A percentile compares a stretch with the other conserved stretches of the same genome.
phyloP scores from a whole-genome alignment of 2,888 invertebrate species.

The Sarcophaga subvicina region DNA sequence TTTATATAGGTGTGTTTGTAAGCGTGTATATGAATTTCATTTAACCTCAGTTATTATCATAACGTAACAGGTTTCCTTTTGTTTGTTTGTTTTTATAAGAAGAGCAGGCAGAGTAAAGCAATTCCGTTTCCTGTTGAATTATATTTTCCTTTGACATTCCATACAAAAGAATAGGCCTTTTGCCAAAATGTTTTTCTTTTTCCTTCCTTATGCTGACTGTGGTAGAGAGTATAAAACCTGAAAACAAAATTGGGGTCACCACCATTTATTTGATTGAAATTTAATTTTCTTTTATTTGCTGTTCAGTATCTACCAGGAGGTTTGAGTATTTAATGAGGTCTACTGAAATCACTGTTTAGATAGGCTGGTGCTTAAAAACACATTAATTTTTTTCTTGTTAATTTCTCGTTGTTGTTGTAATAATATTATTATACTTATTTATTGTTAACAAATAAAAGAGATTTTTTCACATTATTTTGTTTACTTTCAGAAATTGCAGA shows the following conservation, averaged over 20 bases:
- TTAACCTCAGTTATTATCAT: constrained; percentile 4
- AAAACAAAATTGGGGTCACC: constrained; percentile 56
- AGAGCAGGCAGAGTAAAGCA: neutral
- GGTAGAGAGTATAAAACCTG: too few species aligned
- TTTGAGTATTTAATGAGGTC: constrained; percentile 50
- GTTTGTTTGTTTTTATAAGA: constrained; percentile 24
- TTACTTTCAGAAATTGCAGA: constrained; percentile 41
- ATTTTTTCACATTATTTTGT: constrained; percentile 42
- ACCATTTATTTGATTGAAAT: constrained; percentile 58
- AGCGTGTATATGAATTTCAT: neutral
- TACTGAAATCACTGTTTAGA: constrained; percentile 43
- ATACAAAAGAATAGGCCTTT: neutral
- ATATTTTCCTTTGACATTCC: neutral
- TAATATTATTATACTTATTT: constrained; percentile 7
- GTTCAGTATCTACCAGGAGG: neutral
- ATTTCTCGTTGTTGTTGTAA: constrained; percentile 18
- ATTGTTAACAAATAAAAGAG: constrained; percentile 15
- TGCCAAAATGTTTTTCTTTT: constrained; percentile 1
- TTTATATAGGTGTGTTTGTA: too few species aligned
- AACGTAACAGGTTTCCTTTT: constrained; percentile 41
- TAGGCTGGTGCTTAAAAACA: neutral
- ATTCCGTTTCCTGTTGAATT: neutral
- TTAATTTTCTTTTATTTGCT: constrained; percentile 41
- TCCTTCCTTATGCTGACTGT: neutral
- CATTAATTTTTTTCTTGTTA: constrained; percentile 21